A percentile compares a stretch with the other conserved stretches of the same genome.
phyloP scores from a whole-genome alignment of 2,797 vertebrate species.

The Artibeus lituratus region DNA sequence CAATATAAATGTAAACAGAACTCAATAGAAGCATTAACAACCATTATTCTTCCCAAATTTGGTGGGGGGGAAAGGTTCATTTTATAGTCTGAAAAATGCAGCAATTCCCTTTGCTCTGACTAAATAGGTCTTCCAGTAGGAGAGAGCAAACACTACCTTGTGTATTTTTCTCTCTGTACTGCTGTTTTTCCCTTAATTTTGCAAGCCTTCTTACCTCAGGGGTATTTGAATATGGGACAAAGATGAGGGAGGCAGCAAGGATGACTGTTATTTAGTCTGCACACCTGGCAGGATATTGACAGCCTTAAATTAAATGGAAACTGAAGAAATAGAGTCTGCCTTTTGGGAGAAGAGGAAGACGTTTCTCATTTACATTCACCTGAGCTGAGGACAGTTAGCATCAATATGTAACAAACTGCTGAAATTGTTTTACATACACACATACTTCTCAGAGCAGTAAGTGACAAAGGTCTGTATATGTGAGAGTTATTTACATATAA shows the following conservation, averaged over 20 bases:
- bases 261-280: not conserved
- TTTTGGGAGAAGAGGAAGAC: not conserved
- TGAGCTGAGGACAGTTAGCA: not conserved
- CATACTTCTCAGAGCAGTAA: not conserved
- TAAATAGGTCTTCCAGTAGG: not conserved
- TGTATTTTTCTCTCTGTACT: not conserved
- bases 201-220: not conserved
- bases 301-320: not conserved
- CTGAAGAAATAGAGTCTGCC: not conserved
- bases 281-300: not conserved
- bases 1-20: too few relatives aligned
- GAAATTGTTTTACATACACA: not conserved
- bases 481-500: not conserved
- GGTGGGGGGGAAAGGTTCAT: too few relatives aligned
- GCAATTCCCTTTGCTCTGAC: not conserved
- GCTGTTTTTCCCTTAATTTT: not conserved
- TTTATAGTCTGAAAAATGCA: too few relatives aligned
- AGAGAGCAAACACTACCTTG: not conserved
- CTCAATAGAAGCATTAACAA: too few relatives aligned
- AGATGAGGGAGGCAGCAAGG: not conserved
- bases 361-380: not conserved
- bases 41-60: too few relatives aligned
- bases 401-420: not conserved
- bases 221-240: not conserved
- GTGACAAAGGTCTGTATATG: not conserved